Base-by-base conservation (phyloP, 2,797 vertebrate genomes). In the Sebastes cheni region DNA sequence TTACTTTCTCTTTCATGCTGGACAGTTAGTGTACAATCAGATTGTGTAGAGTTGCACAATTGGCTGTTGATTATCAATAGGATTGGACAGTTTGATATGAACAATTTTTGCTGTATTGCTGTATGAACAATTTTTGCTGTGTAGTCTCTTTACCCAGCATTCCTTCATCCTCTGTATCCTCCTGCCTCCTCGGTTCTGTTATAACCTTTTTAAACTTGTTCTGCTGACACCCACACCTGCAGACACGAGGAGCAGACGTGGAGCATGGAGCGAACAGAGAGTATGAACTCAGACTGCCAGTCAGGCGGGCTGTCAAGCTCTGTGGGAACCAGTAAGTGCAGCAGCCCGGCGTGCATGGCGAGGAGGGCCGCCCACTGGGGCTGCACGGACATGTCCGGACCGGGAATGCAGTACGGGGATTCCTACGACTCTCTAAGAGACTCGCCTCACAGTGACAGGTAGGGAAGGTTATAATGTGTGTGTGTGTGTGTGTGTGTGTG, bases 391-490 rank as follows among this genome's bases (percentile, higher is more conserved):
- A 91, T 90, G 0, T 94, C 94, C 18, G 90, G 95, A 62, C 94
- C 95, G 4, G 92, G 94, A 13, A 91, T 94, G 71, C 97, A 97
- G 87, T 98, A 98, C 71, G 97, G 97, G 5, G 98, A 98, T 88
- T 99, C 98, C 0, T 97, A 98, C 68, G 98, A 99, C 91, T 99
- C 98, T 32, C 95, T 99, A 84, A 93, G 97, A 70, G 98, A 99
- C 94, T 99, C 98, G 0, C 98, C 98, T 11, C 98, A 99, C 94
- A 99, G 98, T 14, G 98, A 99, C 96, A 98, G 98, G 98, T 99
- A 95, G 88, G 67, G 29, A 13, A 30, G 29, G 22, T 52, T 32
- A 5, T 20, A 3, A 2, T 46, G 34, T 69, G 66, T 54, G 64
- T 56, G 36, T 22, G 22, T 50, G 62, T 54, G 34, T 22, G 23